Conservation (phyloP, 2,888 invertebrate genomes). For the Drosophila kambysellisi region DNA sequence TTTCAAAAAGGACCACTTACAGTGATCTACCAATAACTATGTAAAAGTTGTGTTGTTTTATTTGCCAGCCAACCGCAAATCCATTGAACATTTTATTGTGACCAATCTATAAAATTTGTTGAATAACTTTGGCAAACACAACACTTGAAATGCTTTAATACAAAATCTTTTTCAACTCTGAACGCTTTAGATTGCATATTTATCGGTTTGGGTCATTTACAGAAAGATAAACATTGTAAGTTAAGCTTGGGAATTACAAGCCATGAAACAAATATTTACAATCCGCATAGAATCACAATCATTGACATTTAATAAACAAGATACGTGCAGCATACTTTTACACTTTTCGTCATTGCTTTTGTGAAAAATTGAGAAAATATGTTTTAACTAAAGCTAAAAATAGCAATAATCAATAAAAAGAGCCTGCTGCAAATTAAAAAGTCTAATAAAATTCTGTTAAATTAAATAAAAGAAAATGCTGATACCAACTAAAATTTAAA, state of each 20-base stretch:
- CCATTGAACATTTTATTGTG: conserved; percentile 47
- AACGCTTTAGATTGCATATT: conserved; percentile 34
- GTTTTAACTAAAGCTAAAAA: conserved; percentile 30
- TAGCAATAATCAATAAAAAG: conserved; percentile 39
- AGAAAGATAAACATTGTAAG: conserved; percentile 53
- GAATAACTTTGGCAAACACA: conserved; percentile 24
- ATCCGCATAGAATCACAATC: conserved; percentile 3
- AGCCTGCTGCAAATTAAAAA: neutral
- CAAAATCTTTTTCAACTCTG: conserved; percentile 17
- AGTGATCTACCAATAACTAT: conserved; percentile 44
- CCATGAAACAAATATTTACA: conserved; percentile 5
- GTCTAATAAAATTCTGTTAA: no score
- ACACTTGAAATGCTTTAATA: conserved; percentile 9
- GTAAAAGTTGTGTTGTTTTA: conserved; percentile 49
- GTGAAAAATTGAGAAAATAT: conserved; percentile 36
- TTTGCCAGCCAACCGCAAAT: conserved; percentile 43
- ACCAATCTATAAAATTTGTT: conserved; percentile 35
- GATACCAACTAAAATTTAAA: no score
- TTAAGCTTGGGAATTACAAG: conserved; percentile 33
- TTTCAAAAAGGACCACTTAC: conserved; percentile 25
- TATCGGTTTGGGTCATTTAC: conserved; percentile 55
- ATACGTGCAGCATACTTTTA: conserved; percentile 21
- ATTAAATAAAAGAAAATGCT: no score
- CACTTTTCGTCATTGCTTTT: conserved; percentile 35
- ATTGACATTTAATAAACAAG: conserved; percentile 19